Evolutionary conservation across 2,113 vertebrate genomes (phyloP).

Genomic region (Ceyx cyanopectus): DNA sequence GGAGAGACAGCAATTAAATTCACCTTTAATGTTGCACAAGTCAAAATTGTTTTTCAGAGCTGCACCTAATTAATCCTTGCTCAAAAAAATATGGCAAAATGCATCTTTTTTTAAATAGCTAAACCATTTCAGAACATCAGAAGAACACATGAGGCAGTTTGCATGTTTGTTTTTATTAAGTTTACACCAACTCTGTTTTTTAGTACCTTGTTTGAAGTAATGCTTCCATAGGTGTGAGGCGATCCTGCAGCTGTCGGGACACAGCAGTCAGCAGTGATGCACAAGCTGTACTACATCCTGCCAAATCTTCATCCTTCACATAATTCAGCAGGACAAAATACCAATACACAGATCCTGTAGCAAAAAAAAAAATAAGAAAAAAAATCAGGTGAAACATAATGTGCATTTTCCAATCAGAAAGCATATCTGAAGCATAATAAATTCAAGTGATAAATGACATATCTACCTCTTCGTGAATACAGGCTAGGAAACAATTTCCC

Average conservation of each 20-base stretch:
- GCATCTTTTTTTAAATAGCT: not conserved
- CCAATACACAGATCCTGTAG: slow-evolving; percentile 95
- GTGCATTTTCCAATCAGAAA: not conserved
- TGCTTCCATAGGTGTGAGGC: slow-evolving; percentile 95
- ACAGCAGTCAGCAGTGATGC: slow-evolving; percentile 93
- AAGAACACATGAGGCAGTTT: not conserved
- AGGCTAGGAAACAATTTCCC: not conserved
- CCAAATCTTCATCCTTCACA: slow-evolving; percentile 97
- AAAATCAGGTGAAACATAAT: not conserved
- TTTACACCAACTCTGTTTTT: not conserved
- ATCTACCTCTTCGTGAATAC: not conserved
- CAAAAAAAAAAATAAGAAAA: not conserved
- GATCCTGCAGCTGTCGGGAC: slow-evolving; percentile 93
- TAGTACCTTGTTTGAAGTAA: slow-evolving; percentile 94
- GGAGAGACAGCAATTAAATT: not conserved
- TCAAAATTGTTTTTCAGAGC: not conserved
- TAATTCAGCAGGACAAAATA: slow-evolving; percentile 98
- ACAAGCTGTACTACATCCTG: slow-evolving; percentile 93
- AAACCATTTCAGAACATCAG: not conserved
- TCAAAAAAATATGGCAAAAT: not conserved
- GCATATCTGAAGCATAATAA: not conserved
- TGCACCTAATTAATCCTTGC: not conserved
- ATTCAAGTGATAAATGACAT: not conserved
- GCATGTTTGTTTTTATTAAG: not conserved
- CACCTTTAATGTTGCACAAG: not conserved